phyloP scores from a whole-genome alignment of 2,797 vertebrate species.

The Betta splendens region DNA sequence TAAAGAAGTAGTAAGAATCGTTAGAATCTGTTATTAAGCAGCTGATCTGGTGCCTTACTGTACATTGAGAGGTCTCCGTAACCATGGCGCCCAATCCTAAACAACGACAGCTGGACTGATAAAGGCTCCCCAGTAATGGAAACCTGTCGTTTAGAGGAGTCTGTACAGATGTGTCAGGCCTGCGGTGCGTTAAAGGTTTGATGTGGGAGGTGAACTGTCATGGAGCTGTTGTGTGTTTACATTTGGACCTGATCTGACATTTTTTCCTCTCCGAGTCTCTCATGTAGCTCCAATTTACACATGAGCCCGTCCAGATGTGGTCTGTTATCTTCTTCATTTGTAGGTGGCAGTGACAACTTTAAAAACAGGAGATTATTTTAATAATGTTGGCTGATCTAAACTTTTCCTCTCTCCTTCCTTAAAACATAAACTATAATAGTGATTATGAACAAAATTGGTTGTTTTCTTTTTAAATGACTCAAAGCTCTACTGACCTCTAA shows the following conservation, averaged over 20 bases:
- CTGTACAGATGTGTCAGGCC: slow-evolving; percentile 20
- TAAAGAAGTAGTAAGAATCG: slow-evolving; percentile 7
- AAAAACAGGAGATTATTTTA: not conserved
- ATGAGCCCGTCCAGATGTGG: not conserved
- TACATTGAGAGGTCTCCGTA: slow-evolving; percentile 55
- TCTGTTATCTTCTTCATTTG: slow-evolving; percentile 1
- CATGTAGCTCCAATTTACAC: slow-evolving; percentile 16
- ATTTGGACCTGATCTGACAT: slow-evolving; percentile 19
- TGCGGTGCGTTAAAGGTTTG: slow-evolving; percentile 32
- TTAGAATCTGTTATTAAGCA: too few relatives aligned
- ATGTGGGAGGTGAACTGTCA: slow-evolving; percentile 34
- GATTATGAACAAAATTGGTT: not conserved
- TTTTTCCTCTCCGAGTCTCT: slow-evolving; percentile 11
- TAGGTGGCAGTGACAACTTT: slow-evolving; percentile 19
- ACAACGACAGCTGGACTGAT: slow-evolving; percentile 69
- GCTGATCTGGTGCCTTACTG: slow-evolving; percentile 62
- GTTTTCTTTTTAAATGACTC: not conserved
- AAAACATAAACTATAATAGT: not conserved
- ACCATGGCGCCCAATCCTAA: slow-evolving; percentile 72
- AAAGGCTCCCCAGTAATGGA: slow-evolving; percentile 34
- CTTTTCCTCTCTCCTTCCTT: not conserved
- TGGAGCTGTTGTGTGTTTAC: slow-evolving; percentile 28
- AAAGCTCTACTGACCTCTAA: too few relatives aligned
- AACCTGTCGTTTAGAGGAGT: slow-evolving; percentile 33
- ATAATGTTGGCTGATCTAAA: not conserved